Evolutionary conservation across 1,140 invertebrate genomes (phyloP).

Genomic region (Drosophila seguyi): DNA sequence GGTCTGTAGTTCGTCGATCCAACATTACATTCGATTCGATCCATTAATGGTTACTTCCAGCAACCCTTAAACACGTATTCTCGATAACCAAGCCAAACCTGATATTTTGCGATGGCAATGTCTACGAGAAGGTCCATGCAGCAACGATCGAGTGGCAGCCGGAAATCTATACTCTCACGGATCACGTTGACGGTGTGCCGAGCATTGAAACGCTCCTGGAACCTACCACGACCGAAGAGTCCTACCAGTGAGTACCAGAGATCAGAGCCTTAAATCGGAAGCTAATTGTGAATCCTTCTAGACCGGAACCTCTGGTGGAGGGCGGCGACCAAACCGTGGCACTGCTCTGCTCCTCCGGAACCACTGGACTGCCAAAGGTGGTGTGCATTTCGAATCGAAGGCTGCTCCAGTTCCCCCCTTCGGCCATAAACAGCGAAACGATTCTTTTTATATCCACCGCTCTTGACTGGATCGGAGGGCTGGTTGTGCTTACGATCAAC

Average conservation of each 20-base stretch:
- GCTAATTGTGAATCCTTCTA: constrained; percentile 8
- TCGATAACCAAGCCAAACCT: constrained; percentile 57
- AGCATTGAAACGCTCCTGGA: constrained; percentile 55
- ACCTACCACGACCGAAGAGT: constrained; percentile 49
- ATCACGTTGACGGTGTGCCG: constrained; percentile 46
- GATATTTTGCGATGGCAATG: constrained; percentile 65
- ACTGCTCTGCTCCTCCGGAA: constrained; percentile 88
- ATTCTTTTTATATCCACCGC: not conserved
- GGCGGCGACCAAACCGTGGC: constrained; percentile 69
- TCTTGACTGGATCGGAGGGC: constrained; percentile 7
- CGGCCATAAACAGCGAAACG: not conserved
- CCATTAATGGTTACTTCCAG: constrained; percentile 7
- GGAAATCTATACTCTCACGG: constrained; percentile 43
- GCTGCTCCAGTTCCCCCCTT: constrained; percentile 38
- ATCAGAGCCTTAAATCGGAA: not conserved
- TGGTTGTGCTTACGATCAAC: constrained; percentile 80
- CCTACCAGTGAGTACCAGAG: constrained; percentile 52
- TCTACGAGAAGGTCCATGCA: constrained; percentile 49
- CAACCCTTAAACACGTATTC: constrained; percentile 53
- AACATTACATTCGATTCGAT: not conserved
- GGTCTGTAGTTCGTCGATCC: constrained; percentile 14
- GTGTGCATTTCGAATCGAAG: constrained; percentile 27
- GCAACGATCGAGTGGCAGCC: not conserved
- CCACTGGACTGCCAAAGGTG: constrained; percentile 87
- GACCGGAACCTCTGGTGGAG: constrained; percentile 43